Evolutionary conservation across 2,797 vertebrate genomes (phyloP).

Genomic region (Melanotaenia boesemani): DNA sequence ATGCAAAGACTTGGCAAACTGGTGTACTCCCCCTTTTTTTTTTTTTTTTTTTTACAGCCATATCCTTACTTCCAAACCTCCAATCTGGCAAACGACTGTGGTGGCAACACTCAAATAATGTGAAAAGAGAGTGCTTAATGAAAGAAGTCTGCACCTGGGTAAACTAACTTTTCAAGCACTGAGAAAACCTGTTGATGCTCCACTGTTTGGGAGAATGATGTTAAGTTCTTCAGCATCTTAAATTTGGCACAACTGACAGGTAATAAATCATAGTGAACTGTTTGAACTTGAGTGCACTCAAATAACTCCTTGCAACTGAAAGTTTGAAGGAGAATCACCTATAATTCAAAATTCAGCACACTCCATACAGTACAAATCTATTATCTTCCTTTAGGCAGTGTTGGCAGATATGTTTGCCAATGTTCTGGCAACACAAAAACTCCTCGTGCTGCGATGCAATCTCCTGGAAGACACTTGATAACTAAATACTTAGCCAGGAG

Average conservation of each 20-base stretch:
- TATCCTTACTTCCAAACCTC: constrained; percentile 34
- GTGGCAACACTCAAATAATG: constrained; percentile 40
- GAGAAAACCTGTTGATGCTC: constrained; percentile 50
- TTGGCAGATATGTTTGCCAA: background rate
- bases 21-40: constrained; percentile 11
- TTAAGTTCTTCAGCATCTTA: constrained; percentile 5
- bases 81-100: constrained; percentile 36
- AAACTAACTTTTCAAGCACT: constrained; percentile 21
- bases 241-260: constrained; percentile 13
- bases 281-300: background rate
- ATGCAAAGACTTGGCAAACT: constrained; percentile 49
- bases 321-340: background rate
- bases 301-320: background rate
- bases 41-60: constrained; percentile 39
- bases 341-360: constrained; percentile 7
- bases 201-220: background rate
- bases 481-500: constrained; percentile 25
- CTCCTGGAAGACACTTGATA: constrained; percentile 25
- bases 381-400: background rate
- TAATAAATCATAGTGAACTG: background rate
- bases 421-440: constrained; percentile 5
- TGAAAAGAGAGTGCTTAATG: constrained; percentile 25
- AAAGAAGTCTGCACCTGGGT: constrained; percentile 24
- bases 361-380: background rate
- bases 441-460: background rate